Evolutionary conservation across 2,113 vertebrate genomes (phyloP).

Genomic region (Macaca nemestrina): DNA sequence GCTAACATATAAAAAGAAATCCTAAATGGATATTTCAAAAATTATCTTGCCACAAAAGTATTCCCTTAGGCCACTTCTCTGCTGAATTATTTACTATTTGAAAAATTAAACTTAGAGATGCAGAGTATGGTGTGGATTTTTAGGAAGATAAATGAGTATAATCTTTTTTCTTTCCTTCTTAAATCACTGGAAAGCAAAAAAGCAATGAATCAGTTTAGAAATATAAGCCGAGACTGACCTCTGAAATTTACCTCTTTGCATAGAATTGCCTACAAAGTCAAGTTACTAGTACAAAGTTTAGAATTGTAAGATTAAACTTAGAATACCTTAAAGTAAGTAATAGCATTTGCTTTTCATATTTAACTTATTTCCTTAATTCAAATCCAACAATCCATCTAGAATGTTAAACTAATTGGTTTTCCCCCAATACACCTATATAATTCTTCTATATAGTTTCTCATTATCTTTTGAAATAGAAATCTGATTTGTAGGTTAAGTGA

Average conservation of each 20-base stretch:
- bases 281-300: not conserved
- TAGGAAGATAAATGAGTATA: constrained; percentile 66
- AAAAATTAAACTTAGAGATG: constrained; percentile 53
- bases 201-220: constrained; percentile 38
- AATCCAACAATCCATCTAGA: not conserved
- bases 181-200: constrained; percentile 54
- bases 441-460: constrained; percentile 48
- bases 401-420: constrained; percentile 43
- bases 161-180: constrained; percentile 62
- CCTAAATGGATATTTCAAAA: constrained; percentile 40
- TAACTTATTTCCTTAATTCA: constrained; percentile 61
- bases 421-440: not conserved
- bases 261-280: constrained; percentile 40
- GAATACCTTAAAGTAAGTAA: not conserved
- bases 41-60: constrained; percentile 37
- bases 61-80: not conserved
- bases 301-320: constrained; percentile 25
- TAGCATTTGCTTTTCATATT: constrained; percentile 1
- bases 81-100: constrained; percentile 60
- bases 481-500: constrained; percentile 28
- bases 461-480: constrained; percentile 59
- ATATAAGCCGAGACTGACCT: not conserved
- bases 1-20: not conserved
- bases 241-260: constrained; percentile 54
- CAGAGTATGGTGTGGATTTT: constrained; percentile 14